These are phyloP conservation scores for Ophraella communa DNA, from an alignment of 2,888 invertebrate species.

Conservation along the genomic window DNA sequence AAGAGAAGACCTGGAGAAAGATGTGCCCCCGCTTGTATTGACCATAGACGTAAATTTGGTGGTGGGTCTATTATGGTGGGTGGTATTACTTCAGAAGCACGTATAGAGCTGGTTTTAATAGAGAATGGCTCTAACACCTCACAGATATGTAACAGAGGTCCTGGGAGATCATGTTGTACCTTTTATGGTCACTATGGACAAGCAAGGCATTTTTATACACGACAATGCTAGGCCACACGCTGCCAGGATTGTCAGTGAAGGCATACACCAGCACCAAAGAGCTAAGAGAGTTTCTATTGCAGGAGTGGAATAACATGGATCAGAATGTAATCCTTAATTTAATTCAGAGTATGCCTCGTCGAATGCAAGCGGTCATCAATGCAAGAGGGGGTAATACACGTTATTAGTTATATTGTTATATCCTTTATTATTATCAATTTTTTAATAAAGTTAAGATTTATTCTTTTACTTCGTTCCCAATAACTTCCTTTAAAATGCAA, in stretches of 20 bases:
- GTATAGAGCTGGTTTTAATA: constrained; percentile 12
- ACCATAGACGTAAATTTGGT: neutral
- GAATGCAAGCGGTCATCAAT: constrained; percentile 6
- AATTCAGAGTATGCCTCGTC: constrained; percentile 25
- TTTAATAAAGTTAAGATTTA: too few species aligned
- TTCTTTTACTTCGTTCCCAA: neutral
- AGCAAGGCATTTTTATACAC: too few species aligned
- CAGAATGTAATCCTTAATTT: constrained; percentile 38
- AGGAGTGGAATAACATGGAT: constrained; percentile 37
- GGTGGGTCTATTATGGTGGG: neutral
- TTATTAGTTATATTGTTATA: too few species aligned
- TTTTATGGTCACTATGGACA: too few species aligned
- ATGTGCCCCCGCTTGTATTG: constrained; percentile 7
- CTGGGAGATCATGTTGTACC: too few species aligned
- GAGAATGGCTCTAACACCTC: constrained; percentile 17
- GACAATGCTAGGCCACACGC: neutral
- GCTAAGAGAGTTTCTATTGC: constrained; percentile 30
- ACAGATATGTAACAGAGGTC: neutral
- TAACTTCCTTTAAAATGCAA: too few species aligned
- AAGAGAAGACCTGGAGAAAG: constrained; percentile 18
- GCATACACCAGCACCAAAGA: neutral
- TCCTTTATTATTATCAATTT: too few species aligned
- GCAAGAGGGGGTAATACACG: too few species aligned
- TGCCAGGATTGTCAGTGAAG: neutral
- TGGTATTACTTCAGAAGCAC: neutral